A percentile compares a stretch with the other conserved stretches of the same genome.
Conservation (phyloP, 2,888 invertebrate genomes). For the Neoitamus cyanurus region DNA sequence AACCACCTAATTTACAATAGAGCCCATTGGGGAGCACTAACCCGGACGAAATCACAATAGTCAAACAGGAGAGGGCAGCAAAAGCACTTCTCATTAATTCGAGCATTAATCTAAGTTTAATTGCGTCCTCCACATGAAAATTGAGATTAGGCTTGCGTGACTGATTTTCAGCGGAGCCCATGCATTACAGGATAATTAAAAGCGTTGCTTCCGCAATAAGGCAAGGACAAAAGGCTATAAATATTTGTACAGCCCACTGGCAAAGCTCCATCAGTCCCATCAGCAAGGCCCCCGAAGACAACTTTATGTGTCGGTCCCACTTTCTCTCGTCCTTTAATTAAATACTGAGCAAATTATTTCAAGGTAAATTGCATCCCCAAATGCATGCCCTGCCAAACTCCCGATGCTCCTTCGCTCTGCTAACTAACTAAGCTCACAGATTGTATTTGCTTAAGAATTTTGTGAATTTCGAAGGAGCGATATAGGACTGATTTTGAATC, state of each 20-base stretch:
- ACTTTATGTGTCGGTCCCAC: neutral
- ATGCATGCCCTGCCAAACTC: neutral
- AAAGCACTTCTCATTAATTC: conserved; percentile 15
- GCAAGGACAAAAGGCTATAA: conserved; percentile 21
- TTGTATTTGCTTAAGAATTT: conserved; percentile 31
- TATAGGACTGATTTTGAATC: neutral
- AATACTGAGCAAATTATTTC: conserved; percentile 13
- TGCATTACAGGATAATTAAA: conserved; percentile 27
- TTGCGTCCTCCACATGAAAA: conserved; percentile 25
- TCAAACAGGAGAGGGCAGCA: neutral
- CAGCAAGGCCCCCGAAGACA: neutral
- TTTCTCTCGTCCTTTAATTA: conserved; percentile 22
- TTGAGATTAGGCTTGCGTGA: conserved; percentile 28
- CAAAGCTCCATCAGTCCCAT: neutral
- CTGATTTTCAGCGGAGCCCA: conserved; percentile 3
- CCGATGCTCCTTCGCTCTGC: neutral
- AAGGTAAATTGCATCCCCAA: conserved; percentile 23
- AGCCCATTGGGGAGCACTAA: neutral
- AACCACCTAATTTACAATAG: neutral
- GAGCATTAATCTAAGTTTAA: conserved; percentile 29
- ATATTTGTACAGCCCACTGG: conserved; percentile 5
- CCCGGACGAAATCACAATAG: neutral
- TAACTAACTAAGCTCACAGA: neutral
- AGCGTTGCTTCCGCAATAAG: conserved; percentile 17
- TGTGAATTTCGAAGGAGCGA: neutral